Conservation (phyloP, 2,888 invertebrate species). For the Hypsopygia costalis region DNA sequence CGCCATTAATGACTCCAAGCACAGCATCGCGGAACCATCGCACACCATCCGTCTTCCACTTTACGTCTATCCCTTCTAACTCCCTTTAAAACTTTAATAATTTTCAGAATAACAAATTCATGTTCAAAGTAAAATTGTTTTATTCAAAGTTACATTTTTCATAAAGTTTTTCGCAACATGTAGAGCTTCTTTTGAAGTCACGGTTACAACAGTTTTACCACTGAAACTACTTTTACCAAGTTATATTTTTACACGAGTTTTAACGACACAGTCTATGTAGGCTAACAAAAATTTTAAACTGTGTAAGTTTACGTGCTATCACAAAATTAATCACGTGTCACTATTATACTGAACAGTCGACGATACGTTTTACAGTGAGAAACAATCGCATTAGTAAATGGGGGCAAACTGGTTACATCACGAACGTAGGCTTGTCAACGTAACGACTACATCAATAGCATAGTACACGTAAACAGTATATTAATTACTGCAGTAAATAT, state of each 20-base stretch:
- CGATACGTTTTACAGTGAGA: conserved; percentile 33
- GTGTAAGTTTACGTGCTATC: conserved; percentile 6
- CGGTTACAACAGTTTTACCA: no score
- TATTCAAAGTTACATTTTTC: neutral
- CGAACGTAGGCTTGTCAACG: conserved; percentile 23
- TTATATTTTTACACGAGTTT: no score
- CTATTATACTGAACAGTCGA: conserved; percentile 26
- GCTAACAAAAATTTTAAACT: neutral
- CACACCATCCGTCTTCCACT: conserved; percentile 56
- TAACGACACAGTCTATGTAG: no score
- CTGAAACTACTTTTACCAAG: no score
- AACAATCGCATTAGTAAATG: conserved; percentile 58
- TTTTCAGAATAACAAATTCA: neutral
- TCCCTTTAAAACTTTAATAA: no score
- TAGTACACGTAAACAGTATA: no score
- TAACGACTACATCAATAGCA: conserved; percentile 1
- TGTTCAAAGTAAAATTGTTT: neutral
- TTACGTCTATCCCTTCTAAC: neutral
- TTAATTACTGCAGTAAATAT: no score
- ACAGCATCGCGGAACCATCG: conserved; percentile 75
- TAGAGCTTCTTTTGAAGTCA: no score
- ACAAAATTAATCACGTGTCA: conserved; percentile 29
- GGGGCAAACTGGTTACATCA: conserved; percentile 54
- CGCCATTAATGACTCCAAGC: conserved; percentile 74
- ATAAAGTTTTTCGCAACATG: no score